Base-by-base conservation (phyloP, 2,113 vertebrate species). In the Ia io region DNA sequence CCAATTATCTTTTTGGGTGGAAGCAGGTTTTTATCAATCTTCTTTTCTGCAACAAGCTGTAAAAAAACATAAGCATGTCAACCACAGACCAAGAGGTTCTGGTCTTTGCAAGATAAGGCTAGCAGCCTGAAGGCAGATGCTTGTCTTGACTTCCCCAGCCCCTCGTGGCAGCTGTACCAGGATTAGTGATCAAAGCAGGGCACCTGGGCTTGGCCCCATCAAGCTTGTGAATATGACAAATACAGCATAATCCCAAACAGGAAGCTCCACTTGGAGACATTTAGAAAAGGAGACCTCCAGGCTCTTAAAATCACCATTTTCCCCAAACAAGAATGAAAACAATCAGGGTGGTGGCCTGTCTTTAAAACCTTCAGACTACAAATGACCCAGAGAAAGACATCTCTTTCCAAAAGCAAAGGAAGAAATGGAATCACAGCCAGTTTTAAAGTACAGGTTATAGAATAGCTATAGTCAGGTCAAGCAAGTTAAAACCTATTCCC, bases 1-100 rank as follows among this genome's bases (percentile, higher is more conserved):
- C 99, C 99, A 94, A 99, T 98, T 22, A 99, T 99, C 98, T 99
- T 99, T 98, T 99, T 99, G 0, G 99, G 99, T 42, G 99, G 99
- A 84, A 99, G 98, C 6, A 99, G 98, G 93, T 99, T 99, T 94
- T 99, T 98, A 97, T 99, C 99, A 71, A 99, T 99, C 96, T 99
- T 99, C 96, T 98, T 99, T 94, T 99, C 99, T 32, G 98, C 98
- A 32, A 98, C 98, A 88, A 99, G 98, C 99, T 99, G 95, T 94
- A 98, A 98, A 80, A 90, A 84, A 97, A 97, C 23, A 98, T 5
- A 95, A 94, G 90, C 25, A 23, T 30, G 61, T 97, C 95, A 96
- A 78, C 20, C 90, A 67, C 9, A 91, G 74, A 88, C 17, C 5
- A 95, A 44, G 87, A 32, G 61, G 6, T 14, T 85, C 6, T 53